Base-by-base conservation (phyloP, 1,140 invertebrate genomes). In the Pseudomyrmex dendroicus region DNA sequence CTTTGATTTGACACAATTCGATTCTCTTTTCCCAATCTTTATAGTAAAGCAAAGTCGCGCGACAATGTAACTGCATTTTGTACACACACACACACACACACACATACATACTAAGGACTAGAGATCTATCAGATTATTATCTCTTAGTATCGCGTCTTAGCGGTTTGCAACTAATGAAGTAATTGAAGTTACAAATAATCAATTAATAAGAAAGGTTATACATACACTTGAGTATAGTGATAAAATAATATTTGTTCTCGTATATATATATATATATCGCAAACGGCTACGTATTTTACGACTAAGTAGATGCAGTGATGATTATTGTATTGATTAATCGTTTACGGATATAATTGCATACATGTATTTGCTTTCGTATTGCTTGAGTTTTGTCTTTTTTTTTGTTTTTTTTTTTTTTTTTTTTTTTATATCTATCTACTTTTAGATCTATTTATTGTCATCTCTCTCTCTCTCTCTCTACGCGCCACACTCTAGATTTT, bases 221-320 rank as follows among this genome's bases (percentile, higher is more conserved):
- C 52, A 86, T 86, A 89, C 90, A 90, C 77, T 91, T 90, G 86
- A 87, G 82, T 89, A 86, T 90, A 89, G 72, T 86, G 90, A 88
- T 86, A 89, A 84, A 35, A 86, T 88, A 88, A 86, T 83, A 89
- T 91, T 90, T 86, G 83, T 91, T 91, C 44, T 57, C 72, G 80
- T 86, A 82, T 35, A 35, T 35, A 35, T 35, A 35, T 86, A 82
- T 35, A 35, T 35, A 35, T 35, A 7, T 83, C 82, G 62, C 68
- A 84, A 87, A 88, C n/a, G 80, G 80, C 62, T 77, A 77, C 73
- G 76, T 86, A 86, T 86, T 7, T 35, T 87, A 84, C 86, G 64
- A 77, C 62, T 84, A 80, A 77, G 86, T 91, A 91, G 85, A 89
- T 78, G 86, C 77, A 89, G 68, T 90, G 62, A 77, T 90, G 62